phyloP scores from a whole-genome alignment of 2,797 vertebrate species.

The Babyrousa celebensis region DNA sequence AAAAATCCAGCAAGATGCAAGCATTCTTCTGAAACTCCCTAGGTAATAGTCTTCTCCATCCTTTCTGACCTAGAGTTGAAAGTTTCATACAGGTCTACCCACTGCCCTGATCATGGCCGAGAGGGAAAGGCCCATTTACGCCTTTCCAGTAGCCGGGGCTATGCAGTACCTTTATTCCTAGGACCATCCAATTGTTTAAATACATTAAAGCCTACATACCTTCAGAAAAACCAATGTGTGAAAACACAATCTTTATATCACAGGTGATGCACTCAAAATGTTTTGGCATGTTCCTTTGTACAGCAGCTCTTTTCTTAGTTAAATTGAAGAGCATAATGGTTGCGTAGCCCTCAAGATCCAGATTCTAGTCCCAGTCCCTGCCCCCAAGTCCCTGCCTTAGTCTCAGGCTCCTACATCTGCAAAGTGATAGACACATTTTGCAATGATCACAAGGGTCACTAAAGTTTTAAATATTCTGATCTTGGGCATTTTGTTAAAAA shows the following conservation, averaged over 20 bases:
- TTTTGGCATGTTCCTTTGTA: not conserved
- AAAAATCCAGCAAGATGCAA: not conserved
- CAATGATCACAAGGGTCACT: not conserved
- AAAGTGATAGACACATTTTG: not conserved
- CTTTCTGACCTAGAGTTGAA: not conserved
- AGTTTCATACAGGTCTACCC: not conserved
- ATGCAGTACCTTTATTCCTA: not conserved
- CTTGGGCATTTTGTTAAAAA: constrained; percentile 29
- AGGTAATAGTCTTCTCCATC: not conserved
- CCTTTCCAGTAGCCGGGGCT: not conserved
- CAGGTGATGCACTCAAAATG: not conserved
- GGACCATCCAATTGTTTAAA: not conserved
- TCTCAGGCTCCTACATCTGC: not conserved
- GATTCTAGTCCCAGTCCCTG: not conserved
- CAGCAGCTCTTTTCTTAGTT: not conserved
- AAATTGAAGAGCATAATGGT: not conserved
- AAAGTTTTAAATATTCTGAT: constrained; percentile 51
- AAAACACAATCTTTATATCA: not conserved
- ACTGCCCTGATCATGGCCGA: not conserved
- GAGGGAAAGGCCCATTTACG: not conserved
- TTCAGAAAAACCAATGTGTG: not conserved
- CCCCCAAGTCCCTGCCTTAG: not conserved
- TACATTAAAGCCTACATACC: not conserved
- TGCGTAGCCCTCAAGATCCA: not conserved
- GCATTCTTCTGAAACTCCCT: not conserved